phyloP scores from a whole-genome alignment of 2,888 invertebrate species.

The Siphlonurus alternatus region DNA sequence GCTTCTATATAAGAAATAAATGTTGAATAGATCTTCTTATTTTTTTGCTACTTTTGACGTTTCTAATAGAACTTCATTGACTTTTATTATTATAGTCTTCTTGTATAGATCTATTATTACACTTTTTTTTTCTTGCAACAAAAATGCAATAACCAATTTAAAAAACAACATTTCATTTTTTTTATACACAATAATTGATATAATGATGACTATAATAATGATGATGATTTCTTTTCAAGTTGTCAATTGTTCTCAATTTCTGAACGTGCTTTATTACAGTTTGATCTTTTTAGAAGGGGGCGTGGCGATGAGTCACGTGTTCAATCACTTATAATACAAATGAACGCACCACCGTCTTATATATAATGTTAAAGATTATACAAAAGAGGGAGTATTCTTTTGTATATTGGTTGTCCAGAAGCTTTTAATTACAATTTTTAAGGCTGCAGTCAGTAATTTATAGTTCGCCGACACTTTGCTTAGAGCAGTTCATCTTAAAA shows the following conservation, averaged over 20 bases:
- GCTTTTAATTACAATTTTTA: background rate
- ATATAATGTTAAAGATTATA: too few relatives aligned
- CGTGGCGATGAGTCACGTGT: background rate
- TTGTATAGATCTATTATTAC: background rate
- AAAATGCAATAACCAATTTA: background rate
- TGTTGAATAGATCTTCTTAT: too few relatives aligned
- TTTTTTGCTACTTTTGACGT: too few relatives aligned
- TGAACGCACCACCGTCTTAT: too few relatives aligned
- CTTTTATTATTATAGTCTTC: too few relatives aligned
- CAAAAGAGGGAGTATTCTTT: too few relatives aligned
- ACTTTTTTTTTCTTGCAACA: background rate
- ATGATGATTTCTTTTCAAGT: background rate
- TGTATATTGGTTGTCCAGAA: background rate
- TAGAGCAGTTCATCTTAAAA: background rate
- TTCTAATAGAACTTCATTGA: too few relatives aligned
- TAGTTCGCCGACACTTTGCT: background rate
- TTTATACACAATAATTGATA: too few relatives aligned
- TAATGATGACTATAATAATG: too few relatives aligned
- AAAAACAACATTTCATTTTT: background rate
- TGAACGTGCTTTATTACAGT: background rate
- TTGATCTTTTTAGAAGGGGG: background rate
- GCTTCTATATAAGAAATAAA: too few relatives aligned
- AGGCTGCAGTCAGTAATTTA: background rate
- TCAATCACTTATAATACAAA: background rate
- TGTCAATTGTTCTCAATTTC: background rate